Evolutionary conservation across 2,888 invertebrate genomes (phyloP), one percentile per base, ranked within the genome.

Genomic region (Auanema freiburgensis): DNA sequence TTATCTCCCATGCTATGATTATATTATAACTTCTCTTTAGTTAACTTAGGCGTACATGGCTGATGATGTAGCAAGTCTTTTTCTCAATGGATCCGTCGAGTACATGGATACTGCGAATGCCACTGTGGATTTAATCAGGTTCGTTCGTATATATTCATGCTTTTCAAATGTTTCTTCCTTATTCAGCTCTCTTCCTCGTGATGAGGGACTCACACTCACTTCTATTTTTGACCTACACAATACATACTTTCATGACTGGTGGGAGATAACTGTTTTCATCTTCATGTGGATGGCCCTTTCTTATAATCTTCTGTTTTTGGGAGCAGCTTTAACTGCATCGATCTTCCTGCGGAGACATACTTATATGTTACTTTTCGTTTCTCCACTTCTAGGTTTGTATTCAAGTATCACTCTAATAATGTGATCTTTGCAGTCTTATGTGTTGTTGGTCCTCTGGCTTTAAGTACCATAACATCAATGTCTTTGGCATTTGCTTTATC

Each of bases 201-300:
- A 33, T 33, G 33, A 33, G 8, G 33, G 33, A 3, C 8, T 33
- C 33, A 33, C 33, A 33, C 33, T 33, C 33, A 33, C 33, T 5
- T 33, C 33, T 33, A 8, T 33, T 33, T 33, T 33, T 33, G 4
- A 33, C 33, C 33, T 33, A 3, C 33, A 33, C 8, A 33, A 33
- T 8, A 33, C 33, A 3, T 33, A 33, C 33, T 33, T 33, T 8
- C 33, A 33, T 33, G 71, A 66, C 46, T 79, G 78, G 69, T 78
- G 74, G 74, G 73, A 76, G 25, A 73, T 78, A 18, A 72, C 72
- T 60, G 44, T 74, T 52, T 67, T 72, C 50, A 79, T 79, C 8
- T 72, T 79, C 52, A 56, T 76, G 21, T 79, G 79, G 79, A 79
- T 78, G 79, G 65, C 67, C 23, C 44, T 76, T 21, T 74, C 76